These are phyloP conservation scores for Caiman crocodilus DNA, from an alignment of 2,797 vertebrate genomes.

Conservation along the genomic window DNA sequence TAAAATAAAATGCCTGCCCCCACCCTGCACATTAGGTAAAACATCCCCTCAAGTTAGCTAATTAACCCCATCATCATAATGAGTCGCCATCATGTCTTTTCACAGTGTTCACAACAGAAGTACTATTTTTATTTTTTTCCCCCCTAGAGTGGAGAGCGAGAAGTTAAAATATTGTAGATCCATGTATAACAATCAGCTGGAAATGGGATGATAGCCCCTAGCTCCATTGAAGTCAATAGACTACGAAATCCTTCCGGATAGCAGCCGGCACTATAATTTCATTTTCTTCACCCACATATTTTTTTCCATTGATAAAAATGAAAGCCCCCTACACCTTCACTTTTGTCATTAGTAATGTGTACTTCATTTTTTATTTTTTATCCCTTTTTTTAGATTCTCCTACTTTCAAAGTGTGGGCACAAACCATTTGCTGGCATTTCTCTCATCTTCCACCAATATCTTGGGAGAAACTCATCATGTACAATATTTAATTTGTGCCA, in stretches of 20 bases:
- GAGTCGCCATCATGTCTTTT: no score
- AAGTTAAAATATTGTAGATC: no score
- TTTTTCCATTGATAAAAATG: background rate
- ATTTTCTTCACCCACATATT: background rate
- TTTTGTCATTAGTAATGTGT: no score
- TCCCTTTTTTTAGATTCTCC: background rate
- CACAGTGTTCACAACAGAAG: no score
- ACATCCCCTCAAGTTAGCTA: no score
- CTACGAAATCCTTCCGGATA: background rate
- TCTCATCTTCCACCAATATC: background rate
- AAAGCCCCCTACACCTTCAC: no score
- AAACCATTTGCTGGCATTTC: background rate
- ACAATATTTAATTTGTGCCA: background rate
- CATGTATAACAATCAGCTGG: no score
- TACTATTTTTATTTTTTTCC: no score
- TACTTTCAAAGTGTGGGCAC: background rate
- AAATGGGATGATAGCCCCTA: no score
- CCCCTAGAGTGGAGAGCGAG: no score
- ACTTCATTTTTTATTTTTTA: background rate
- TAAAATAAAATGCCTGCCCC: background rate
- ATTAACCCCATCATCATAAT: no score
- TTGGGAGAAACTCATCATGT: background rate
- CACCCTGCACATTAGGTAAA: no score
- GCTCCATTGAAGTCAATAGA: background rate
- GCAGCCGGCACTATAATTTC: background rate